These are phyloP conservation scores for Papilio protenor DNA, from an alignment of 2,888 invertebrate genomes.

Conservation along the genomic window DNA sequence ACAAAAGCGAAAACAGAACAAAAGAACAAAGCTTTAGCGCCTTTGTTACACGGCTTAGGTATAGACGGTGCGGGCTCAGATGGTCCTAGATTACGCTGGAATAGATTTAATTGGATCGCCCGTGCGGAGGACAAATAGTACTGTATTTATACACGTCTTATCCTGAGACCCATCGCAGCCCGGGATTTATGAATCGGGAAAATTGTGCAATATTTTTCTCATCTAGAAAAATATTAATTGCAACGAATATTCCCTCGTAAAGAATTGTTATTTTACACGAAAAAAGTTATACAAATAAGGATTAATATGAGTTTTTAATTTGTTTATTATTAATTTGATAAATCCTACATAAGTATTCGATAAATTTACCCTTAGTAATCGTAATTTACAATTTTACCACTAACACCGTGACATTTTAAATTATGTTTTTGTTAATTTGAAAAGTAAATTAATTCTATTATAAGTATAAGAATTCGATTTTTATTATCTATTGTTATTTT, in stretches of 20 bases:
- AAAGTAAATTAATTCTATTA: no score
- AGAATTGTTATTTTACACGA: no score
- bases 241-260: background rate
- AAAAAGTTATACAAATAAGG: no score
- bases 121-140: slow-evolving; percentile 61
- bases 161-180: slow-evolving; percentile 43
- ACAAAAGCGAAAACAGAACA: slow-evolving; percentile 28
- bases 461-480: no score
- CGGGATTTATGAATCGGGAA: slow-evolving; percentile 35
- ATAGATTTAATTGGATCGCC: slow-evolving; percentile 64
- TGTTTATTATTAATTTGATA: no score
- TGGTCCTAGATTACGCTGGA: slow-evolving; percentile 64
- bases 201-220: background rate
- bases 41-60: slow-evolving; percentile 50
- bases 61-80: slow-evolving; percentile 54
- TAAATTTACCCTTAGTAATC: no score
- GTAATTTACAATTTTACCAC: no score
- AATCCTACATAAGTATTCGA: no score
- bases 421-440: no score
- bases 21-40: slow-evolving; percentile 20
- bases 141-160: slow-evolving; percentile 63
- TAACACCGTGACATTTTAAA: no score
- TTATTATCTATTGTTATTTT: no score
- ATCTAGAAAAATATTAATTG: background rate
- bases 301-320: no score